phyloP scores from a whole-genome alignment of 2,888 invertebrate species.

The Phoenoteleia sp. region DNA sequence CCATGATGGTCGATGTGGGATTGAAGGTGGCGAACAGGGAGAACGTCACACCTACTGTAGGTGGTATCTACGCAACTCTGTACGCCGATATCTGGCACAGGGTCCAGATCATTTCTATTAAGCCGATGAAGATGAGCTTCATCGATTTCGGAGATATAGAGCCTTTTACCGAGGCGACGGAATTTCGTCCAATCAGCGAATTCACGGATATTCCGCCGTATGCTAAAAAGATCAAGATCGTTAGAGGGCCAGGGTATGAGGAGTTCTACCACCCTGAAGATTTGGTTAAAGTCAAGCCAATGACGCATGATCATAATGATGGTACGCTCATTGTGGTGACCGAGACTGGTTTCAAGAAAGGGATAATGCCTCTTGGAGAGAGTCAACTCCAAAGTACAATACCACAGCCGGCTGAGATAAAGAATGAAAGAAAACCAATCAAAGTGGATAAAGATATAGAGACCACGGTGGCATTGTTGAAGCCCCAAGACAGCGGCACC shows the following conservation, averaged over 20 bases:
- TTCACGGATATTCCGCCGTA: conserved; percentile 46
- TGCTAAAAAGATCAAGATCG: conserved; percentile 47
- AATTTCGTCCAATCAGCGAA: conserved; percentile 68
- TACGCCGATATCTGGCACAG: conserved; percentile 78
- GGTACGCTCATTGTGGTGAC: neutral
- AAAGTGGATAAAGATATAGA: no score
- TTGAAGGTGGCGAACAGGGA: no score
- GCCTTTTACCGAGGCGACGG: conserved; percentile 30
- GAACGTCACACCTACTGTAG: conserved; percentile 66
- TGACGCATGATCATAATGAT: conserved; percentile 11
- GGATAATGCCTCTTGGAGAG: no score
- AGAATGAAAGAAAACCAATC: no score
- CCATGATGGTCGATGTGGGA: no score
- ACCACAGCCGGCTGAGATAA: no score
- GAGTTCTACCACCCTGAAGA: conserved; percentile 51
- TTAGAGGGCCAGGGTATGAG: neutral
- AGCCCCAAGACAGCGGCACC: no score
- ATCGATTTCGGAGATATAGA: conserved; percentile 79
- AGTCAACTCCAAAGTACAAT: no score
- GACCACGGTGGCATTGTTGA: no score
- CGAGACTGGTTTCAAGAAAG: no score
- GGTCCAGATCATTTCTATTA: conserved; percentile 69
- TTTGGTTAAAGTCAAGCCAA: conserved; percentile 51
- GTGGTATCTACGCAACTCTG: conserved; percentile 74
- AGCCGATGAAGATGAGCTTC: conserved; percentile 76